Base-by-base conservation (phyloP, 1,140 invertebrate genomes). In the Pollicipes pollicipes region DNA sequence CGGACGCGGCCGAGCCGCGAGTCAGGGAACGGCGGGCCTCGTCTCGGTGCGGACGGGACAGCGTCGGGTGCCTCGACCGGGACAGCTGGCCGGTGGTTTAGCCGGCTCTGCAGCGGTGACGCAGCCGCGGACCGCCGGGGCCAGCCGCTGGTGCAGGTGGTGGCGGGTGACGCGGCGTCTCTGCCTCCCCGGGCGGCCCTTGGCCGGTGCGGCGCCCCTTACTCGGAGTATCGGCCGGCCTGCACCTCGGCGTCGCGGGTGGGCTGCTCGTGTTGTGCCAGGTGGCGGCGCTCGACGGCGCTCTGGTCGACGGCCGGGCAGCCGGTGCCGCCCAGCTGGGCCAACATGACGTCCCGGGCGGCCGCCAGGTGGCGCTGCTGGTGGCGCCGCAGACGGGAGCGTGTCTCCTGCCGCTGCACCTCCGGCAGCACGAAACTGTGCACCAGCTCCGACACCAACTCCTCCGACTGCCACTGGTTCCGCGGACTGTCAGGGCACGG, bases 351-450 rank as follows among this genome's bases (percentile, higher is more conserved):
- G 45, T 58, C 45, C 13, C 45, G 45, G 13, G 45, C 45, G 45
- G 45, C 45, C 45, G 45, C 45, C 45, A 58, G 45, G 45, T 58
- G 45, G 6, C 45, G 45, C 45, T 58, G 45, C 45, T 58, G 45
- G 21, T 58, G 45, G 45, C 45, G 45, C 45, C 45, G 45, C 45
- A 58, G 45, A 3, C 45, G 45, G 13, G 45, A 10, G 45, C 45
- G 45, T 21, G 45, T 58, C 45, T 58, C 45, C 6, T 21, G 13
- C 13, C 75, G 67, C 72, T 80, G 76, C 26, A 84, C 82, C 78
- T 87, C 84, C 2, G 85, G 85, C 70, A 87, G 77, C 27, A 87
- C 78, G 75, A 86, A 87, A 72, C 83, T 83, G 71, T 85, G 83
- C 68, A 87, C 81, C 71, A 87, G 77, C 73, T 86, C 83, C 21